Base-by-base conservation (phyloP, 2,888 invertebrate genomes). In the Zygothrica quintamaculata region DNA sequence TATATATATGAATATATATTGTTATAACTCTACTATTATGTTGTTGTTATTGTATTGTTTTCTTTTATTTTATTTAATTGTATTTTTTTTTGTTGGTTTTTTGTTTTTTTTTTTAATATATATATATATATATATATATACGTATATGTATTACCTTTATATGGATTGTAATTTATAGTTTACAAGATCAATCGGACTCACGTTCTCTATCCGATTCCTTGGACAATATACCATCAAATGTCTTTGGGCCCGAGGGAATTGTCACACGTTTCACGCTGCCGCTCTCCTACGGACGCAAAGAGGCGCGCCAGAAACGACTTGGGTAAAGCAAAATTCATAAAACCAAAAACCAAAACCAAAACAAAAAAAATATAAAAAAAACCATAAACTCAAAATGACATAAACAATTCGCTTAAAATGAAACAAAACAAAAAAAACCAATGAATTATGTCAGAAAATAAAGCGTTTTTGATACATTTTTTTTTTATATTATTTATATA, bases 231-330 rank as follows among this genome's bases (percentile, higher is more conserved):
- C 91, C 91, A 75, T 91, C 91, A 70, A 91, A 91, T 89, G 91
- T 91, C 91, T 92, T 93, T 92, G 93, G 93, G 91, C 91, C 93
- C 91, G 93, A 93, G 92, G 91, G 91, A 77, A 90, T 91, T 79
- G 93, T 93, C 87, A 94, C 94, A 79, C 93, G 94, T 92, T 94
- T 94, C 92, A 94, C 94, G 89, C 92, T 94, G 92, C 94, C 94
- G 88, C 92, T 95, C 92, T 94, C 94, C 92, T 95, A 95, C 92
- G 95, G 95, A 92, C 94, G 95, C 91, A 94, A 94, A 92, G 93
- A 94, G 92, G 93, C 93, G 87, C 94, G 95, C 90, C 95, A 95
- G 92, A 95, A 95, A 92, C 93, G 95, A 92, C 95, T 95, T 93
- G 95, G 95, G 95, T 95, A 94, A 92, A 90, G 81, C 66, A 65